Evolutionary conservation across 2,888 invertebrate genomes (phyloP), one percentile per base, ranked within the genome.

Genomic region (Apotomis turbidana): DNA sequence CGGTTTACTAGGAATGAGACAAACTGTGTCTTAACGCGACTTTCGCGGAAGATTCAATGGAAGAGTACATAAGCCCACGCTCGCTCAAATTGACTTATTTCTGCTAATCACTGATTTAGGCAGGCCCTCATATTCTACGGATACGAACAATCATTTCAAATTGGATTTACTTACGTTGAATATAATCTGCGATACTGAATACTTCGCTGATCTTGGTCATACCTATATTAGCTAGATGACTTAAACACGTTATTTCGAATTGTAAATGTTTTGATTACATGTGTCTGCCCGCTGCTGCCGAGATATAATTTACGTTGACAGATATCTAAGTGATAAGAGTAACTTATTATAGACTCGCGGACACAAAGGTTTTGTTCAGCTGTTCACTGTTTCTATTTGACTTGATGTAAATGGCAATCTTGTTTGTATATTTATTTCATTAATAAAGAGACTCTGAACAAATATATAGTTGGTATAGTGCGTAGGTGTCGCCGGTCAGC

Each of bases 381-480:
- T 44, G 44, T 44, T 44, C 5, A 44, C 1, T 44, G 8, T 44
- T 44, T 44, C 27, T 27, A 27, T 27, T 27, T 27, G 27, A 27
- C 27, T 27, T 27, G 27, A 27, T 27, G 27, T 27, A 27, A 27
- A 27, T 27, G 27, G 27, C 27, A 27, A 27, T 27, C 27, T 27
- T 41, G 41, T 41, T 41, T 41, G 6, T 5, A 4, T 49, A 3
- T 6, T 9, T 49, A 49, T 49, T 49, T 49, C 49, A 49, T 49
- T 49, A 63, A 5, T 15, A 27, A 36, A n/a, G 9, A 57, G 49
- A 62, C 46, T 46, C 46, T 46, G 10, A 62, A 57, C 36, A 15
- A 27, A 66, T 36, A 66, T 66, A 55, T 57, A n/a, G n/a, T 46
- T 46, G 66, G 36, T 57, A 15, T 5, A 44, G 15, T 57, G 46